A percentile compares a stretch with the other conserved stretches of the same genome.
phyloP scores from a whole-genome alignment of 2,888 invertebrate species.

The Chrysolina americana region DNA sequence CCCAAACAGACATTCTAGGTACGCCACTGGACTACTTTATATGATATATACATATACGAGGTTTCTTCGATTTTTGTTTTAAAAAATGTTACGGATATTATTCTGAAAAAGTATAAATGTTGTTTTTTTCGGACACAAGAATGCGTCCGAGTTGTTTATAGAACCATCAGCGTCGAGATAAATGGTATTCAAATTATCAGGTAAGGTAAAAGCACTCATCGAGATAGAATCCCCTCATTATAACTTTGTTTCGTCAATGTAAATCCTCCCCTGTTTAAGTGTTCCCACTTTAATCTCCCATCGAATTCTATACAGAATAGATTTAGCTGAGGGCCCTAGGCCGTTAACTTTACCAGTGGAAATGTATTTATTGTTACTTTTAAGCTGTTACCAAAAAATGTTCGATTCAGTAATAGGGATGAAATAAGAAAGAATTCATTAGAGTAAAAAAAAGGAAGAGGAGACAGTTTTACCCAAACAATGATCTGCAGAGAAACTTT shows the following conservation, averaged over 20 bases:
- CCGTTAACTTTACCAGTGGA: slow-evolving; percentile 22
- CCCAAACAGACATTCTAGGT: no score
- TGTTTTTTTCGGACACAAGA: not conserved
- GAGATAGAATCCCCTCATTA: slow-evolving; percentile 54
- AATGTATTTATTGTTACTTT: not conserved
- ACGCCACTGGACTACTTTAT: no score
- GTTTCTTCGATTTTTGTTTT: not conserved
- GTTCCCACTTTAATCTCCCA: slow-evolving; percentile 49
- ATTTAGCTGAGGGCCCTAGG: slow-evolving; percentile 50
- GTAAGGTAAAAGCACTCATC: slow-evolving; percentile 43
- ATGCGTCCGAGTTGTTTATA: not conserved
- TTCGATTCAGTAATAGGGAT: not conserved
- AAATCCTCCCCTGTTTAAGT: slow-evolving; percentile 55
- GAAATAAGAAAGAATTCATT: no score
- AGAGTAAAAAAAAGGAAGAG: no score
- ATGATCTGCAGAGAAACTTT: no score
- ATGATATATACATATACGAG: no score
- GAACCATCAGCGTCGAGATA: slow-evolving; percentile 4
- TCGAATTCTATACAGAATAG: slow-evolving; percentile 48
- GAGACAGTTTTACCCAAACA: no score
- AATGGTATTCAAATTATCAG: slow-evolving; percentile 45
- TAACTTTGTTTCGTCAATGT: slow-evolving; percentile 61
- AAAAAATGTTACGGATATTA: not conserved
- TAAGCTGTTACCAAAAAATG: not conserved
- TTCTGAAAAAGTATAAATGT: no score